Evolutionary conservation across 2,113 vertebrate genomes (phyloP), one percentile per base, ranked within the genome.

Genomic region (Noturus placidus): DNA sequence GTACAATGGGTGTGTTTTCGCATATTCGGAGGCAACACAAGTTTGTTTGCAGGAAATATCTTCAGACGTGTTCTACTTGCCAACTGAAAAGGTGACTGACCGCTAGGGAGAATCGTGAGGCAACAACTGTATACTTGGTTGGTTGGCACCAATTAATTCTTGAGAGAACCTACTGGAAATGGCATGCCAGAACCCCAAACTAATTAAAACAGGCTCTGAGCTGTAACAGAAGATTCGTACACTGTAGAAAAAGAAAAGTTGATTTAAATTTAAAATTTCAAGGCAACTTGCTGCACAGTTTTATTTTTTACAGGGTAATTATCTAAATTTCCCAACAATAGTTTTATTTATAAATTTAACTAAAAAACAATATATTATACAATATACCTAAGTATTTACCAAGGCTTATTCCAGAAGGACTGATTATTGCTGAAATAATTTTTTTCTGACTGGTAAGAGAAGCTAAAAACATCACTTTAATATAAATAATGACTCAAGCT

Each of bases 21-120:
- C 35, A 86, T 89, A 79, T 27, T 80, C 52, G 57, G 50, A 65
- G n/a, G 65, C 27, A 13, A 27, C 59, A 25, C 27, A 9, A 54
- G 19, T 52, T 84, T 82, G 19, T 52, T 84, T 82, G 65, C 17
- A 78, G 70, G 54, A 89, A 79, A 22, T n/a, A 69, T n/a, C 33
- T 82, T 83, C 8, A 69, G 61, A 25, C 30, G 83, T 27, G 85
- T 61, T 82, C 27, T 81, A 33, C 63, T 86, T 59, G 52, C 15
- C 61, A 82, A 25, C 78, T 86, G 19, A 82, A 82, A 86, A 65
- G 57, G 30, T 63, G 30, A 76, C 17, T 52, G 72, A 61, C 8
- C 56, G 50, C 59, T 5, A 79, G 57, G 85, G 85, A 65, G 57
- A 77, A 50, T 19, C 11, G 1, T 22, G 3, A 27, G 38, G 30